Evolutionary conservation across 2,113 vertebrate genomes (phyloP), one percentile per base, ranked within the genome.

Genomic region (Megalops atlanticus): DNA sequence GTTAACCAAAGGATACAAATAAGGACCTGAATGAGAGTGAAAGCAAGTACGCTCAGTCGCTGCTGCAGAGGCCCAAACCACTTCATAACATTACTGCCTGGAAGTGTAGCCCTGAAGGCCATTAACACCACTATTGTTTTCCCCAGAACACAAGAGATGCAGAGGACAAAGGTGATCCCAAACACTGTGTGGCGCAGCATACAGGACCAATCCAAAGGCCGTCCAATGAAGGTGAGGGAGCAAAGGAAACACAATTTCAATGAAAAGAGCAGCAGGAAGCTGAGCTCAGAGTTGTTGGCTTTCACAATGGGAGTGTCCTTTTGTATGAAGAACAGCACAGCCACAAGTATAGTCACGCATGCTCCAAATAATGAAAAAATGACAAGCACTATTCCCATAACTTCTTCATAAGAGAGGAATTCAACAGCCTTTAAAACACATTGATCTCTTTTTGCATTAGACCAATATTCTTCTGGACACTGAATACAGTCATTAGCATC

Each of bases 1-100:
- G 36, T 79, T 58, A 94, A 78, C 94, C 94, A 94, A 8, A 92
- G 27, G 15, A 81, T 74, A 86, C 94, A 95, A 54, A 93, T 83
- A 31, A 93, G 74, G 12, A 92, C 85, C 83, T 95, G 94, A 38
- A 94, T 74, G 21, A 86, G 81, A 35, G 91, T 94, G 58, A 89
- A 92, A 80, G 85, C 83, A 3, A 94, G 76, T 69, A 95, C 92
- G 73, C 91, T 90, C 27, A 86, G 88, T 88, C 92, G 87, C 84
- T 94, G 93, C 49, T 54, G 49, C 18, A 24, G 49, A 54, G 49
- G 49, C 49, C 49, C 49, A 54, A 54, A 54, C 49, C 49, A 54
- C 18, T 54, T 54, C 49, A 54, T 54, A 21, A 54, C 18, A 54
- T 54, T 54, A 54, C 49, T 54, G 49, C 49, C 18, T 54, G 49